These are phyloP conservation scores for Xanthorhoe spadicearia DNA, from an alignment of 2,888 invertebrate species.

Conservation along the genomic window DNA sequence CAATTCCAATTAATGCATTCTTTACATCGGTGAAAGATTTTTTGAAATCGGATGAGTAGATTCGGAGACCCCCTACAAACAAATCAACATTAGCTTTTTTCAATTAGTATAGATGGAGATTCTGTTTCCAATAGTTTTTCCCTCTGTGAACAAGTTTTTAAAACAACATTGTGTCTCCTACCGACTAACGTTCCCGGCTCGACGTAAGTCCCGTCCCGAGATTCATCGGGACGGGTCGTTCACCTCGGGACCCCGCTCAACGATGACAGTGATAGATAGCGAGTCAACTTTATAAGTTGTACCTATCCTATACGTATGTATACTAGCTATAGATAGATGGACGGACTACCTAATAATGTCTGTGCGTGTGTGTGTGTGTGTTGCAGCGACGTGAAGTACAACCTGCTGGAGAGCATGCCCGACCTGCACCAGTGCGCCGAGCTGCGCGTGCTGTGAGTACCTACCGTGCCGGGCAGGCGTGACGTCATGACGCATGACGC, in stretches of 20 bases:
- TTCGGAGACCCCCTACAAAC: no score
- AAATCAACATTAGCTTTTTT: no score
- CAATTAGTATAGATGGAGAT: no score
- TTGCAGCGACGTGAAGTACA: slow-evolving; percentile 93
- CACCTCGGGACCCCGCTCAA: not conserved
- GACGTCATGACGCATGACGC: no score
- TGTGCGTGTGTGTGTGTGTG: slow-evolving; percentile 27
- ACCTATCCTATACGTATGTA: no score
- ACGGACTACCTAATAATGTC: no score
- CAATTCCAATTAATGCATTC: no score
- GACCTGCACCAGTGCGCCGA: slow-evolving; percentile 91
- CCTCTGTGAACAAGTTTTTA: not conserved
- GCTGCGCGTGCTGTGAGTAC: slow-evolving; percentile 92
- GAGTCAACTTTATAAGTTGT: no score
- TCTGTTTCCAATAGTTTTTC: not conserved
- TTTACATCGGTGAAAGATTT: no score
- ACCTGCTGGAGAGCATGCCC: slow-evolving; percentile 90
- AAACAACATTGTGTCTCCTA: not conserved
- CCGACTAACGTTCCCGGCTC: not conserved
- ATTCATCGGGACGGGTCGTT: not conserved
- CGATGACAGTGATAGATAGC: not conserved
- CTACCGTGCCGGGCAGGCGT: no score
- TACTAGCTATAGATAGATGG: no score
- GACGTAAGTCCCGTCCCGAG: not conserved
- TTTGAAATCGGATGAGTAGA: no score